Evolutionary conservation across 1,140 invertebrate species (phyloP).

Genomic region (Rhagoletis pomonella): DNA sequence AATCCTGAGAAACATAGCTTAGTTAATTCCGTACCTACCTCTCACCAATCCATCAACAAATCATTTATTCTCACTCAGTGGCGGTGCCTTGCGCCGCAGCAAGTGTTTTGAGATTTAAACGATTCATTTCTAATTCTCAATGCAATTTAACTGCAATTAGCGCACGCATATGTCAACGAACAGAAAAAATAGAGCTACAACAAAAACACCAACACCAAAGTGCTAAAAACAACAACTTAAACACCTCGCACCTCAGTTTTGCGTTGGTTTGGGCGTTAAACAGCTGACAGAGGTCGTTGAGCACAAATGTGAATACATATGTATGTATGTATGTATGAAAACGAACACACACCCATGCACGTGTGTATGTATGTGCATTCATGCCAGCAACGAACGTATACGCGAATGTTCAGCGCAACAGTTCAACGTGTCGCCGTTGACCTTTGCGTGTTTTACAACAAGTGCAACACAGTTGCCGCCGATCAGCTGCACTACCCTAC

Average conservation of each 20-base stretch:
- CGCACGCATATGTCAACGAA: not conserved
- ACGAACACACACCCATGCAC: not conserved
- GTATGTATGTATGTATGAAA: not conserved
- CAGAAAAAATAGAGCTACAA: not conserved
- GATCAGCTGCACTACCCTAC: not conserved
- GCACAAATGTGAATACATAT: not conserved
- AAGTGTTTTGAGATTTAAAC: constrained; percentile 42
- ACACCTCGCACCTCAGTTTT: not conserved
- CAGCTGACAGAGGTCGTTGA: not conserved
- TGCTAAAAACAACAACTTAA: not conserved
- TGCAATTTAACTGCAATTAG: constrained; percentile 41
- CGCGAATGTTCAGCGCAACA: not conserved
- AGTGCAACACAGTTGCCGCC: not conserved
- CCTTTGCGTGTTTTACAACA: constrained; percentile 45
- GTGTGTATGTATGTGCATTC: not conserved
- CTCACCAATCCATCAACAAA: too few relatives aligned
- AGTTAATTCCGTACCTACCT: too few relatives aligned
- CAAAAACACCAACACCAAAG: not conserved
- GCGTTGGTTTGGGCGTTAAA: not conserved
- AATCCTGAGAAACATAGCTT: too few relatives aligned
- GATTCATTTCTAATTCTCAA: constrained; percentile 41
- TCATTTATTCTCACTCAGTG: too few relatives aligned
- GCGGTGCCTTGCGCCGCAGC: not conserved
- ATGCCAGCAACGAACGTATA: not conserved
- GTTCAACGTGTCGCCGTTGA: not conserved